Percentiles rank a stretch among this genome's conserved stretches.
These are phyloP conservation scores for Scrobipalpa atriplicella DNA, from an alignment of 2,888 invertebrate species.

Conservation along the genomic window DNA sequence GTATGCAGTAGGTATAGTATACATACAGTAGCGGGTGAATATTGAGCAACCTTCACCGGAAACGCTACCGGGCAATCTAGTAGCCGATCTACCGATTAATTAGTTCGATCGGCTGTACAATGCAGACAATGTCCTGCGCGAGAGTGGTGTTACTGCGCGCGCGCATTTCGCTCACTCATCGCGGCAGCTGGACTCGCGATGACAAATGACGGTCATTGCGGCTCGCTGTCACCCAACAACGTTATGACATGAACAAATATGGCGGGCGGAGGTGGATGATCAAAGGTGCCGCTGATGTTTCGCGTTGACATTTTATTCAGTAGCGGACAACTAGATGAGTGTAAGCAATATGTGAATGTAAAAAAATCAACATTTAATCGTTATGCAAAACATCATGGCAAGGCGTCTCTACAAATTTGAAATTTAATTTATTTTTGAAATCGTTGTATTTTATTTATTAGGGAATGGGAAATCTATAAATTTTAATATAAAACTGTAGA, in stretches of 20 bases:
- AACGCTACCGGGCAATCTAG: constrained; percentile 77
- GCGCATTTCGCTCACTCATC: constrained; percentile 73
- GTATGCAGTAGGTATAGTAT: constrained; percentile 53
- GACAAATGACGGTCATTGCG: constrained; percentile 55
- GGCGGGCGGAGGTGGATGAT: constrained; percentile 14
- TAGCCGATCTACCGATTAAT: constrained; percentile 78
- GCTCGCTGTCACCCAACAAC: constrained; percentile 25
- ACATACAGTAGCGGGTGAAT: constrained; percentile 64
- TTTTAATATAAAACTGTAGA: too few relatives aligned
- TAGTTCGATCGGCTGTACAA: constrained; percentile 74
- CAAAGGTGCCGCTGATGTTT: constrained; percentile 27
- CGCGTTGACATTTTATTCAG: neutral
- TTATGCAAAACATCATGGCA: too few relatives aligned
- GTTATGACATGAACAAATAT: constrained; percentile 30
- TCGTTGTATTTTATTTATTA: too few relatives aligned
- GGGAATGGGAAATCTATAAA: too few relatives aligned
- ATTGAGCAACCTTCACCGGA: constrained; percentile 79
- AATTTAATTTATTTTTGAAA: too few relatives aligned
- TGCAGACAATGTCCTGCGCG: constrained; percentile 72
- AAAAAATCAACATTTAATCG: too few relatives aligned
- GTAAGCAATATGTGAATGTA: neutral
- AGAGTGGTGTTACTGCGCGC: constrained; percentile 35
- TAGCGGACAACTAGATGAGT: neutral
- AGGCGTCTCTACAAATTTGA: too few relatives aligned
- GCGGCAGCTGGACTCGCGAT: constrained; percentile 62